phyloP scores from a whole-genome alignment of 2,888 invertebrate species.

The Hoplodrina blanda region DNA sequence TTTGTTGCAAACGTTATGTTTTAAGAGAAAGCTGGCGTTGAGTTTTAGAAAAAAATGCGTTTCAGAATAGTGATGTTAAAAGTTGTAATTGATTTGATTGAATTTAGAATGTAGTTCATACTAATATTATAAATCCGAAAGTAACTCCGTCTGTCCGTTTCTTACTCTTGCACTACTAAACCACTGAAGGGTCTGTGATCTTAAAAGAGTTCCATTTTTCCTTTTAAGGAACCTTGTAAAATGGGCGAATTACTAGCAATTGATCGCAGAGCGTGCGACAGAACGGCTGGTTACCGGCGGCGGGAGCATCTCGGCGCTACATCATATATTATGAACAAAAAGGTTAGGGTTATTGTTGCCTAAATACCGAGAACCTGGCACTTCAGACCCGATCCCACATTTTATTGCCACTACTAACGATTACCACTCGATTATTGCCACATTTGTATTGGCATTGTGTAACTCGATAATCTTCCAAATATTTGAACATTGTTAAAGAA shows the following conservation, averaged over 20 bases:
- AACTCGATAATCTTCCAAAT: slow-evolving; percentile 12
- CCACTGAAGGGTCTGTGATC: too few species aligned
- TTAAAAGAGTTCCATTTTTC: too few species aligned
- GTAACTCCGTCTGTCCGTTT: too few species aligned
- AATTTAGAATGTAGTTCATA: too few species aligned
- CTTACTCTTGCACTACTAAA: too few species aligned
- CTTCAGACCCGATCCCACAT: slow-evolving; percentile 18
- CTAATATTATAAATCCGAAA: too few species aligned
- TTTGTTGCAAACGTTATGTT: background rate
- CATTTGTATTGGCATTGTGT: slow-evolving; percentile 27
- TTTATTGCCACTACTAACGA: slow-evolving; percentile 47
- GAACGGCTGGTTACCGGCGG: slow-evolving; percentile 37
- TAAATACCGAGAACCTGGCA: slow-evolving; percentile 70
- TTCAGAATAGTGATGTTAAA: background rate
- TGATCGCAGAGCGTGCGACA: slow-evolving; percentile 60
- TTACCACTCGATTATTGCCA: slow-evolving; percentile 42
- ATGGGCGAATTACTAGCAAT: slow-evolving; percentile 2
- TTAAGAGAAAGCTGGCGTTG: background rate
- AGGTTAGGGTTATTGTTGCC: slow-evolving; percentile 69
- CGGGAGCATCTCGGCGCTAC: slow-evolving; percentile 66
- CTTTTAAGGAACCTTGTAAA: background rate
- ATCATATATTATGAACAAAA: slow-evolving; percentile 68
- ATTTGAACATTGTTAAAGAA: slow-evolving; percentile 14
- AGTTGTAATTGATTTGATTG: too few species aligned
- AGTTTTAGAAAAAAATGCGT: background rate